Percentiles rank a stretch among this genome's conserved stretches.
phyloP scores from a whole-genome alignment of 1,140 invertebrate genomes.

The Dendrolimus punctatus region DNA sequence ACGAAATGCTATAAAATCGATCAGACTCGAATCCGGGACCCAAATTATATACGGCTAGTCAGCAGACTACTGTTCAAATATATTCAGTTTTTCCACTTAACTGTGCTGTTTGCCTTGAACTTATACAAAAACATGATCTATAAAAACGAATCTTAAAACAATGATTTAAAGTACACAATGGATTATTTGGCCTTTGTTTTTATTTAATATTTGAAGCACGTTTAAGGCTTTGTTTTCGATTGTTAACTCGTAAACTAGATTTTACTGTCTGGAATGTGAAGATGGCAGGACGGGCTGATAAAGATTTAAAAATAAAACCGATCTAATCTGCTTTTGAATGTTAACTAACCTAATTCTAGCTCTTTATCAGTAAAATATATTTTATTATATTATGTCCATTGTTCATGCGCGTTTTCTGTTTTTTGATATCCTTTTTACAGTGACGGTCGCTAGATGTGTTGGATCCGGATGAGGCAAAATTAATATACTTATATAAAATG shows the following conservation, averaged over 20 bases:
- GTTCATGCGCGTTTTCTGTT: too few relatives aligned
- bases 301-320: neutral
- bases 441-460: too few relatives aligned
- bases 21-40: neutral
- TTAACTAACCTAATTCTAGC: too few relatives aligned
- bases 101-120: conserved; percentile 1
- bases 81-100: conserved; percentile 1
- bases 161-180: neutral
- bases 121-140: neutral
- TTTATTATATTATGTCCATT: too few relatives aligned
- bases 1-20: too few relatives aligned
- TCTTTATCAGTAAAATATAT: too few relatives aligned
- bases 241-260: conserved; percentile 3
- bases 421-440: too few relatives aligned
- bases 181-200: neutral
- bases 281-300: neutral
- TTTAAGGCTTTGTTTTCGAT: conserved; percentile 4
- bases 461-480: too few relatives aligned
- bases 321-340: too few relatives aligned
- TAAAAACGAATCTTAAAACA: neutral
- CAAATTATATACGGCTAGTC: neutral
- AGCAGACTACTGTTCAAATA: neutral
- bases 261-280: neutral
- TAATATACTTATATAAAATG: too few relatives aligned
- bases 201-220: conserved; percentile 2